Evolutionary conservation across 2,888 invertebrate species (phyloP), one percentile per base, ranked within the genome.

Genomic region (Cyaniris semiargus): DNA sequence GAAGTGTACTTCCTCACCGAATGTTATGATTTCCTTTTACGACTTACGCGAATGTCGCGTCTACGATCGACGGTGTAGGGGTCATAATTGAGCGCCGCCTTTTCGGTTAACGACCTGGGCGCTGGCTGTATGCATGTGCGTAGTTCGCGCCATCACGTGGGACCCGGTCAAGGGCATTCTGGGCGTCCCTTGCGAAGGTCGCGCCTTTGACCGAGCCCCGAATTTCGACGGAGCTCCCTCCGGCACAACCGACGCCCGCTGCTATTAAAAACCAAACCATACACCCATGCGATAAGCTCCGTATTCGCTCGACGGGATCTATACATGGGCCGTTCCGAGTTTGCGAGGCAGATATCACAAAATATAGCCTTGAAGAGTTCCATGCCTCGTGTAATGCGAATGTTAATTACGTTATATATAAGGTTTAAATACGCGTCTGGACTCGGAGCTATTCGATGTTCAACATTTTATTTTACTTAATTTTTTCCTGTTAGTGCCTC

Each of bases 141-240:
- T 81, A 76, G 80, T 81, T 82, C 80, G 76, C 80, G 78, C 80
- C 80, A 81, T 81, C 80, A 82, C 82, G 83, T 83, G 83, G 84
- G 82, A 78, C 81, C 44, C 81, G 84, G 84, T 85, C 85, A 85
- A 85, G 85, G 85, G 83, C 85, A 79, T 78, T 71, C 76, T 83
- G 83, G 79, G 81, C 80, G 81, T 75, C 78, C 81, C 78, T 81
- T 78, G 78, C 77, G 83, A 85, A 85, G 85, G 85, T 85, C 84
- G 81, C 80, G 82, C 78, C 82, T 81, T 81, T 81, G 83, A 83
- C 84, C 83, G 82, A 80, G 79, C 80, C 80, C 80, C 80, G 79
- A 83, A 83, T 81, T 81, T 82, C 77, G 81, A 81, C 81, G 81
- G 81, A 82, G 78, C 80, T 4, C 60, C 66, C 66, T 27, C 15